A percentile compares a stretch with the other conserved stretches of the same genome.
These are phyloP conservation scores for Deroplatys truncata DNA, from an alignment of 2,888 invertebrate species.

Conservation along the genomic window DNA sequence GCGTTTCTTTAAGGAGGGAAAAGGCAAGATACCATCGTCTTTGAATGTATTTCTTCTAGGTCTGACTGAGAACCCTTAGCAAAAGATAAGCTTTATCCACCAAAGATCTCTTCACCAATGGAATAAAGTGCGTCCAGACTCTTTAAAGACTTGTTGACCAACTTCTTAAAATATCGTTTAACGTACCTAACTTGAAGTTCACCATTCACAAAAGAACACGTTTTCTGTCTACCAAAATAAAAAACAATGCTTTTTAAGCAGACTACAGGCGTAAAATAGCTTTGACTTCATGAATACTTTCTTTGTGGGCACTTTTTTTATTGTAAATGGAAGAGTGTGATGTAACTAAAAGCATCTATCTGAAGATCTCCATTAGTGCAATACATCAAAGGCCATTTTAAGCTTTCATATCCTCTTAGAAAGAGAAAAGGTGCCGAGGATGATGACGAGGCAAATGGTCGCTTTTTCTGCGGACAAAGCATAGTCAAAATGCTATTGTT, in stretches of 20 bases:
- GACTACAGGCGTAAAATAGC: no score
- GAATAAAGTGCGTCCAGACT: not conserved
- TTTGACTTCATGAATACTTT: not conserved
- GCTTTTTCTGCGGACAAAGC: not conserved
- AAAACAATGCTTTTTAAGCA: no score
- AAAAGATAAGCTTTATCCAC: no score
- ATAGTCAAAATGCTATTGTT: not conserved
- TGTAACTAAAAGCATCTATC: not conserved
- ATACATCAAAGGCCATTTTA: not conserved
- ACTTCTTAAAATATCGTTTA: not conserved
- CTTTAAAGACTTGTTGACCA: not conserved
- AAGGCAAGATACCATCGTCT: no score
- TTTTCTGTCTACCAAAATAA: no score
- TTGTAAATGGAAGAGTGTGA: not conserved
- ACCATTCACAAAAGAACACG: no score
- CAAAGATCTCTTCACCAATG: not conserved
- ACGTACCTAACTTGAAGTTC: no score
- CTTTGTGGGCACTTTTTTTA: not conserved
- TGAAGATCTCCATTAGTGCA: not conserved
- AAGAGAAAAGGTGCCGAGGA: not conserved
- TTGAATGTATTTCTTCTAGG: no score
- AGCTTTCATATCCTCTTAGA: not conserved
- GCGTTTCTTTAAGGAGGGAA: no score
- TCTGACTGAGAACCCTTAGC: no score
- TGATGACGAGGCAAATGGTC: not conserved